Conservation (phyloP, 2,113 vertebrate species). For the Mobula hypostoma region DNA sequence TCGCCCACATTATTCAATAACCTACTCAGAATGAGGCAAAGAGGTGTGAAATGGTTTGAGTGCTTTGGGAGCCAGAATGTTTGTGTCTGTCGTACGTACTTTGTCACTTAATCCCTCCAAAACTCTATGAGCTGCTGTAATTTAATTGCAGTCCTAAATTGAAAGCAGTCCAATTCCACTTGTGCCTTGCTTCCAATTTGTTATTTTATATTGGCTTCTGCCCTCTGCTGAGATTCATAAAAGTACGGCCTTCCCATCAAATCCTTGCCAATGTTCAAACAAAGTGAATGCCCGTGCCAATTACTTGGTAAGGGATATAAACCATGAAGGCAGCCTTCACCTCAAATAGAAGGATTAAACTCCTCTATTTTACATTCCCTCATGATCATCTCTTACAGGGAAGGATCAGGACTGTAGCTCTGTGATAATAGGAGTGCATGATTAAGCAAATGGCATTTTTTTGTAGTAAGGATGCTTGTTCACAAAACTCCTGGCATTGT, state of each 20-base stretch:
- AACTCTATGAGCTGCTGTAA: background rate
- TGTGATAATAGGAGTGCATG: background rate
- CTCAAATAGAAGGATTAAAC: background rate
- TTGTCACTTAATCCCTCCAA: background rate
- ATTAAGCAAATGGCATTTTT: background rate
- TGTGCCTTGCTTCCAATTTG: background rate
- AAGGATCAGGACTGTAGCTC: too few relatives aligned
- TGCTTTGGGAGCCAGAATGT: background rate
- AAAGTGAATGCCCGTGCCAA: background rate
- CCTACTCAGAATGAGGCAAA: too few relatives aligned
- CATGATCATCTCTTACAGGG: background rate
- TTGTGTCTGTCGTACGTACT: background rate
- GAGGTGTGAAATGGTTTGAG: background rate
- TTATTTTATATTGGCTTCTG: background rate
- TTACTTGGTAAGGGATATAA: background rate
- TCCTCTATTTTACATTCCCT: background rate
- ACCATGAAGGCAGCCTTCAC: background rate
- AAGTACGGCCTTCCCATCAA: background rate
- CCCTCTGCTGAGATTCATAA: background rate
- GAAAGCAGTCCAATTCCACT: background rate
- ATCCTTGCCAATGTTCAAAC: background rate
- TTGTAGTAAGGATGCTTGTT: background rate
- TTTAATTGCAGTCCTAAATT: background rate
- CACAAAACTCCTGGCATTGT: background rate
- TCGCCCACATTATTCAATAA: background rate